phyloP scores from a whole-genome alignment of 2,888 invertebrate genomes.

The Brachyptera putata region DNA sequence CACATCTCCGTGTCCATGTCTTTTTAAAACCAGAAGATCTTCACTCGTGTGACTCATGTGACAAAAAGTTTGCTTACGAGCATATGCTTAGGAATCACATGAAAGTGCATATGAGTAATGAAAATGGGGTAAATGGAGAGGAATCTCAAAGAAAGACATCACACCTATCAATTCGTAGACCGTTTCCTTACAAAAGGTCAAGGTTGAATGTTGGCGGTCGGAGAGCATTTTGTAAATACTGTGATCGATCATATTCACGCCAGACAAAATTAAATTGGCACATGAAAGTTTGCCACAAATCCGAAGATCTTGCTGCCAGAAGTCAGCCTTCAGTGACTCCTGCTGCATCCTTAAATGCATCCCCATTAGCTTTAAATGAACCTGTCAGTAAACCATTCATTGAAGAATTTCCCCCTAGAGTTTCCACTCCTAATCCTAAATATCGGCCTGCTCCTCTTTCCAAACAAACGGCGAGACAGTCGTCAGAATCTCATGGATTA shows the following conservation, averaged over 20 bases:
- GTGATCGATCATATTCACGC: not conserved
- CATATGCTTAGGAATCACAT: constrained; percentile 17
- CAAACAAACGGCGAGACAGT: not conserved
- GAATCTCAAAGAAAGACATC: too few species aligned
- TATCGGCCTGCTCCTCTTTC: not conserved
- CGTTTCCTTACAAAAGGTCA: too few species aligned
- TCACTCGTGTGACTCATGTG: not conserved
- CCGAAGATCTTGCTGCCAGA: too few species aligned
- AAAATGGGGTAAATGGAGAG: too few species aligned
- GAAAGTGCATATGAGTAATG: not conserved
- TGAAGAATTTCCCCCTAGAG: too few species aligned
- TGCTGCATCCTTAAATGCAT: too few species aligned
- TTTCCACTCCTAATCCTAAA: too few species aligned
- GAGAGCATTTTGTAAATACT: not conserved
- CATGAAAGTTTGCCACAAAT: not conserved
- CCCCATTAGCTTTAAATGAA: too few species aligned
- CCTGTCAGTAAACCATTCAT: too few species aligned
- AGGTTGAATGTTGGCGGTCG: too few species aligned
- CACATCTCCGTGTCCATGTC: constrained; percentile 8
- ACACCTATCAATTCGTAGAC: too few species aligned
- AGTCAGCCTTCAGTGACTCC: too few species aligned
- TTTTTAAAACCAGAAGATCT: not conserved
- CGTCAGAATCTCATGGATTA: not conserved
- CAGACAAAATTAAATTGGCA: not conserved
- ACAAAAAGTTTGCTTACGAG: constrained; percentile 13